Conservation (phyloP, 2,113 vertebrate genomes). For the Phalacrocorax pelagicus region DNA sequence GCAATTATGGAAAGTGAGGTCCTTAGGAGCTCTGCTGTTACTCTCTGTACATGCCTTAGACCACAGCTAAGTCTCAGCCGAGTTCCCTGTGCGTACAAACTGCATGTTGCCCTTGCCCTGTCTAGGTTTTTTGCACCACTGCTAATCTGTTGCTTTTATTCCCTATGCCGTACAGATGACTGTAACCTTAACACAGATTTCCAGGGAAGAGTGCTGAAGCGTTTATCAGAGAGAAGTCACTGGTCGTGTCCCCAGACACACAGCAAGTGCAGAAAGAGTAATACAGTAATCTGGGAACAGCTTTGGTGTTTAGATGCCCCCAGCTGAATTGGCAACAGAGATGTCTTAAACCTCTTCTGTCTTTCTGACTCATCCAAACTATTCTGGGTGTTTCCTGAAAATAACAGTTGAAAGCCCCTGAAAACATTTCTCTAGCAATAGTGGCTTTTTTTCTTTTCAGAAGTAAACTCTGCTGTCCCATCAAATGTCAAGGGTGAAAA, state of each 20-base stretch:
- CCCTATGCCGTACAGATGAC: background rate
- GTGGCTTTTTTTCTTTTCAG: background rate
- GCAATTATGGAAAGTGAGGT: background rate
- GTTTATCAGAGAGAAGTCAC: background rate
- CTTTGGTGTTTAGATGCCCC: background rate
- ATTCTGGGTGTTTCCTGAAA: constrained; percentile 4
- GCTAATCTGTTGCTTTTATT: background rate
- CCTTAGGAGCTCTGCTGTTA: background rate
- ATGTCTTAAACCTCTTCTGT: background rate
- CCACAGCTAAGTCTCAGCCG: background rate
- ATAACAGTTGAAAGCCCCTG: background rate
- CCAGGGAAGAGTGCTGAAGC: background rate
- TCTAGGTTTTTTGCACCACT: background rate
- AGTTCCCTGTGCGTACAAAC: background rate
- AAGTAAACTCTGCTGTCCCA: background rate
- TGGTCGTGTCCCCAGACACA: background rate
- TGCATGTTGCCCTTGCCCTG: fast-evolving
- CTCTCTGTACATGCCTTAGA: fast-evolving
- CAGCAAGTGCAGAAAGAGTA: background rate
- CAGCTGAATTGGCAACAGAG: background rate
- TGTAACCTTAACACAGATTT: background rate
- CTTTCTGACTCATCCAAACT: background rate
- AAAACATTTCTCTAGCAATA: background rate
- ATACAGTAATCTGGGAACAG: background rate
- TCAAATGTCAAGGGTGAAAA: background rate